These are phyloP conservation scores for Neria commutata DNA, from an alignment of 2,888 invertebrate genomes.

Conservation along the genomic window DNA sequence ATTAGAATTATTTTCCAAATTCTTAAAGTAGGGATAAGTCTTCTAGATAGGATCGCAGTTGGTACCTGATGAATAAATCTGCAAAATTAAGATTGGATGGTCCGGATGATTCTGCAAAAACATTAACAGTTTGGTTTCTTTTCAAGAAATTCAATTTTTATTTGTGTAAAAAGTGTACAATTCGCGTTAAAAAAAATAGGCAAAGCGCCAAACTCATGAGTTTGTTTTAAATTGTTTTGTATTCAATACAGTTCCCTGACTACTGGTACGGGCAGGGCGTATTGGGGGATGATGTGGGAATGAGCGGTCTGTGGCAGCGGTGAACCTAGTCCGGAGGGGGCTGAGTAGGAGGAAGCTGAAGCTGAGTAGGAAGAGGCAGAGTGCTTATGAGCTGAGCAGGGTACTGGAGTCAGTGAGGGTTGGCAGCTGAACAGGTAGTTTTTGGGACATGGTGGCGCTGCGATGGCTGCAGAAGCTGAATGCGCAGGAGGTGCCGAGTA, in stretches of 20 bases:
- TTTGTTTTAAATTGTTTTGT: too few relatives aligned
- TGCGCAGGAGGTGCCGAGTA: too few relatives aligned
- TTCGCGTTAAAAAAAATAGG: too few relatives aligned
- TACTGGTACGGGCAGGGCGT: slow-evolving; percentile 39
- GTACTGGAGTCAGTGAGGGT: slow-evolving; percentile 50
- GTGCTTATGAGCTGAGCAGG: slow-evolving; percentile 43
- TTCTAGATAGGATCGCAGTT: too few relatives aligned
- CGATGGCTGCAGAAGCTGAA: slow-evolving; percentile 28
- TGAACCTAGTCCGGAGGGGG: slow-evolving; percentile 36
- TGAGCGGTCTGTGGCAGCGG: slow-evolving; percentile 51
- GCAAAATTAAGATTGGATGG: too few relatives aligned
- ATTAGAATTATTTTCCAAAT: too few relatives aligned
- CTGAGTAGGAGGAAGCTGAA: slow-evolving; percentile 9
- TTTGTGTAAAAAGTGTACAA: slow-evolving; percentile 9
- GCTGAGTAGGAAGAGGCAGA: slow-evolving; percentile 28
- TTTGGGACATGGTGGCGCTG: slow-evolving; percentile 51
- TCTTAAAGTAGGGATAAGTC: too few relatives aligned
- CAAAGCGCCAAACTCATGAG: slow-evolving; percentile 6
- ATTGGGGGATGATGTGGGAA: slow-evolving; percentile 51
- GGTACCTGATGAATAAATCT: too few relatives aligned
- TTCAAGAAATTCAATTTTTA: too few relatives aligned
- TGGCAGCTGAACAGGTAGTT: slow-evolving; percentile 56
- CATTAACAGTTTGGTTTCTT: too few relatives aligned
- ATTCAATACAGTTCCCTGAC: slow-evolving; percentile 42
- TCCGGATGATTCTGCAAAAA: too few relatives aligned